Percentiles rank a stretch among this genome's conserved stretches.
These are phyloP conservation scores for Ornithorhynchus anatinus DNA, from an alignment of 2,113 vertebrate species.

Conservation along the genomic window DNA sequence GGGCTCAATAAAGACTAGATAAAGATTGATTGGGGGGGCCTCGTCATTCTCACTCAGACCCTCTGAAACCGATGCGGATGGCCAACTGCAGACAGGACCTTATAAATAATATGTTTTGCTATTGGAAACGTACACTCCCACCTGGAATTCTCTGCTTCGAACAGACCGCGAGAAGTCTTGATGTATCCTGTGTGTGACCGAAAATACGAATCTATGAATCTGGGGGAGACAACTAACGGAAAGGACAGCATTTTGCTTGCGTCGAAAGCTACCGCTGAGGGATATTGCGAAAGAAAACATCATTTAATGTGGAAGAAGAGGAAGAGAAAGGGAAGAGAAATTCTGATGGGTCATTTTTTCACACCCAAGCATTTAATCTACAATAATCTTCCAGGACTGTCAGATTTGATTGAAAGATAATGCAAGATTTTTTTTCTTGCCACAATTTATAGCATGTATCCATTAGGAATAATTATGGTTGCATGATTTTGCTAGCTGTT, in stretches of 20 bases:
- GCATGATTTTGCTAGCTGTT: constrained; percentile 95
- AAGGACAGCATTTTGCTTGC: constrained; percentile 33
- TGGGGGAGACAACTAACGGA: constrained; percentile 54
- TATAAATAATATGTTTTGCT: constrained; percentile 56
- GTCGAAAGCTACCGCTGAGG: constrained; percentile 35
- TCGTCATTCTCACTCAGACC: too few species aligned
- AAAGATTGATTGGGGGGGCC: too few species aligned
- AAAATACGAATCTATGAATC: constrained; percentile 33
- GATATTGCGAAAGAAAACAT: constrained; percentile 28
- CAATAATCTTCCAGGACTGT: constrained; percentile 77
- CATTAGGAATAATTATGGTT: constrained; percentile 96
- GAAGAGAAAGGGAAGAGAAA: constrained; percentile 48
- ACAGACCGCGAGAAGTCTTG: constrained; percentile 46
- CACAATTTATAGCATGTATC: constrained; percentile 94
- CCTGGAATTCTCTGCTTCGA: constrained; percentile 56
- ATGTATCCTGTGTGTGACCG: constrained; percentile 29
- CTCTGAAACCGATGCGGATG: constrained; percentile 51
- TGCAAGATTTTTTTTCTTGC: constrained; percentile 80
- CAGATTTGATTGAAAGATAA: constrained; percentile 88
- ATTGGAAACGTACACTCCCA: constrained; percentile 52
- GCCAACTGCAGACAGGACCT: constrained; percentile 60
- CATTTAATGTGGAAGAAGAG: constrained; percentile 52
- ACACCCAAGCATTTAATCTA: constrained; percentile 69
- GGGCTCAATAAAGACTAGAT: too few species aligned
- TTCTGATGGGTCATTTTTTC: constrained; percentile 71